Evolutionary conservation across 2,113 vertebrate genomes (phyloP).

Genomic region (Oncorhynchus kisutch): DNA sequence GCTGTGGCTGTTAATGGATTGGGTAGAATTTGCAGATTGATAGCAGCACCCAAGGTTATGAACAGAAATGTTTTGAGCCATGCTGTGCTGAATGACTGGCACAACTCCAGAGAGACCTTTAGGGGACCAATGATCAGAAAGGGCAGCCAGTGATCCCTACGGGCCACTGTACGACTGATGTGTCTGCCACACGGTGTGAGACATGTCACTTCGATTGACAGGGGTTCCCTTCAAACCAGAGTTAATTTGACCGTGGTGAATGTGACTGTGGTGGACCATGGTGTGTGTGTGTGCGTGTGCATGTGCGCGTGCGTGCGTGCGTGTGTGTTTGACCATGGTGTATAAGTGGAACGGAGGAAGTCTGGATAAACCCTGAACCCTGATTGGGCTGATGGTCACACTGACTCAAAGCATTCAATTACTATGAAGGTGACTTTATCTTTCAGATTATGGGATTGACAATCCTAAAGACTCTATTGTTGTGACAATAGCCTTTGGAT

Average conservation of each 20-base stretch:
- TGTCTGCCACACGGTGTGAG: background rate
- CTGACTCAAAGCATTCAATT: slow-evolving; percentile 26
- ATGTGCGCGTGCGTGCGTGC: too few species aligned
- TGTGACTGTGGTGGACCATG: too few species aligned
- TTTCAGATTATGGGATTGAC: background rate
- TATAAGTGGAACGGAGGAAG: slow-evolving; percentile 13
- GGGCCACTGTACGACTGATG: background rate
- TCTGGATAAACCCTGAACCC: slow-evolving; percentile 19
- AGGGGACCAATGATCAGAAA: background rate
- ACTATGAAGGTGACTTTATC: slow-evolving; percentile 30
- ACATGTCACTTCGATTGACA: slow-evolving; percentile 29
- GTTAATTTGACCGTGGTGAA: background rate
- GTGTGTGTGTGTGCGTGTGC: too few species aligned
- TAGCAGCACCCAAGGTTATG: background rate
- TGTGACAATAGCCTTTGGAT: too few species aligned
- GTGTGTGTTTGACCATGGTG: background rate
- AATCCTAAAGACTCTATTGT: too few species aligned
- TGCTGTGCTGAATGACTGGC: background rate
- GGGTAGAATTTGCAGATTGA: background rate
- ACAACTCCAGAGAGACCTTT: background rate
- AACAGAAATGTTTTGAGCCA: background rate
- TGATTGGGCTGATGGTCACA: slow-evolving; percentile 27
- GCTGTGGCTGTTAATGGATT: background rate
- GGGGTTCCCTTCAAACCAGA: slow-evolving; percentile 2
- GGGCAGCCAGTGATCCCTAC: background rate